phyloP scores from a whole-genome alignment of 2,113 vertebrate genomes.

The Xiphorhynchus elegans region DNA sequence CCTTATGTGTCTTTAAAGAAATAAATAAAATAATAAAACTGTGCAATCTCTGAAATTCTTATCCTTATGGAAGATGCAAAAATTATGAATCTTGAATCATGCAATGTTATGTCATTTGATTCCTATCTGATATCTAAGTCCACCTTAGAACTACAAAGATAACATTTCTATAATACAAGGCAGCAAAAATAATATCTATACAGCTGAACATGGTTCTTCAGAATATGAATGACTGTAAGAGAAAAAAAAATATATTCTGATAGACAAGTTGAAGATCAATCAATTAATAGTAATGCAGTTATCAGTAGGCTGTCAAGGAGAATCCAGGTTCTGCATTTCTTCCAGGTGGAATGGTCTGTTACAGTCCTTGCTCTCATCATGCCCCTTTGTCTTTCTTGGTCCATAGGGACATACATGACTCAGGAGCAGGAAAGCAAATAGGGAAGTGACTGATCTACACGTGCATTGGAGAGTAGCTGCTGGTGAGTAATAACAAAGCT shows the following conservation, averaged over 20 bases:
- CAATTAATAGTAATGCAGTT: not conserved
- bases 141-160: not conserved
- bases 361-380: not conserved
- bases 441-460: not conserved
- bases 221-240: not conserved
- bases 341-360: not conserved
- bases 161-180: not conserved
- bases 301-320: not conserved
- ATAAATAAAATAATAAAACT: not conserved
- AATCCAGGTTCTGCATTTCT: not conserved
- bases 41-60: not conserved
- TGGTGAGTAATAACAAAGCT: not conserved
- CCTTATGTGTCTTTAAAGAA: not conserved
- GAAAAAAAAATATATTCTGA: not conserved
- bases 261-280: not conserved
- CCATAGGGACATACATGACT: not conserved
- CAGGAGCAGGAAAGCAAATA: not conserved
- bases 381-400: not conserved
- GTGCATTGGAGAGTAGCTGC: not conserved
- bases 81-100: not conserved
- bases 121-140: not conserved
- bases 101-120: not conserved
- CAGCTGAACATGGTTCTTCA: not conserved
- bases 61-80: not conserved
- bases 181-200: not conserved